Base-by-base conservation (phyloP, 1,140 invertebrate species). In the Eumeta japonica region DNA sequence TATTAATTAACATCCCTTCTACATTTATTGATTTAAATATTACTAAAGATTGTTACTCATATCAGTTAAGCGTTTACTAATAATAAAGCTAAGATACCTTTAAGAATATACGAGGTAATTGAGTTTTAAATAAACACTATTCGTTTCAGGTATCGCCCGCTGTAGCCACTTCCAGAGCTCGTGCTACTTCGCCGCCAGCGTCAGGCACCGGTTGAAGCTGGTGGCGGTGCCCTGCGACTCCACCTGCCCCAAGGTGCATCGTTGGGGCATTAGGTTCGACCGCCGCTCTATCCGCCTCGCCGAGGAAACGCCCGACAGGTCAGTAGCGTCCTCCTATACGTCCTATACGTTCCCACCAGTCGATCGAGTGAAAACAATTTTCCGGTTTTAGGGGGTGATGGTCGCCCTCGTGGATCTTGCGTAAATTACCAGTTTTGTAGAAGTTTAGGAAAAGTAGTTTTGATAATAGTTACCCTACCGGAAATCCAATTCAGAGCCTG, bases 101-200 rank as follows among this genome's bases (percentile, higher is more conserved):
- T n/a, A n/a, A n/a, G n/a, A n/a, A n/a, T n/a, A n/a, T n/a, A n/a
- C n/a, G n/a, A n/a, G n/a, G n/a, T n/a, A n/a, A n/a, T n/a, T n/a
- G n/a, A n/a, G n/a, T n/a, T n/a, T n/a, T n/a, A n/a, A n/a, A n/a
- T n/a, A n/a, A n/a, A n/a, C n/a, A n/a, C n/a, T n/a, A n/a, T n/a
- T n/a, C n/a, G 41, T 53, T 53, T 15, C 48, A 84, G 81, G 78
- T 45, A 62, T 77, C 29, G 70, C 77, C 4, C 73, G 83, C 2
- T 85, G 83, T 46, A 83, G 82, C 35, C 83, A 85, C 49, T 85
- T 84, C 50, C 77, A 83, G 67, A 83, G 82, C 37, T 81, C 82
- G 11, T 85, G 83, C 39, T 85, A 80, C 53, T 78, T 81, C 50
- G 82, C 83, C 1, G 77, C 79, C 10, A 79, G 80, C 11, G 75